These are phyloP conservation scores for Syrphus vitripennis DNA, from an alignment of 2,888 invertebrate species.

Conservation along the genomic window DNA sequence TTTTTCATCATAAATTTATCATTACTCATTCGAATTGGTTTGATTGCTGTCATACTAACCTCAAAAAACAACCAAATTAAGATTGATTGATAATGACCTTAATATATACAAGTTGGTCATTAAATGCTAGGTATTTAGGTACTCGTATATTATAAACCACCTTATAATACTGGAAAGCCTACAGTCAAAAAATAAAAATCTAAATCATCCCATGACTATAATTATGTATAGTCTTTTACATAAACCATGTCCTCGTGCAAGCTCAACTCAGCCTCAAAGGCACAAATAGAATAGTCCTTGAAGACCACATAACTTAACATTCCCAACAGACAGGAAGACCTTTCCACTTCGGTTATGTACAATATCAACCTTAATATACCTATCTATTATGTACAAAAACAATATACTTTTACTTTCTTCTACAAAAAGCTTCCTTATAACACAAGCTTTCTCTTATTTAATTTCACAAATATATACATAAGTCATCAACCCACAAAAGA, in stretches of 20 bases:
- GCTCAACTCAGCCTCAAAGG: background rate
- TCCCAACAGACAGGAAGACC: constrained; percentile 65
- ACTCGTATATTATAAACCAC: background rate
- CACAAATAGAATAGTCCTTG: constrained; percentile 46
- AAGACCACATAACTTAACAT: constrained; percentile 44
- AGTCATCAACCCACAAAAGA: constrained; percentile 1
- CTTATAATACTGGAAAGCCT: background rate
- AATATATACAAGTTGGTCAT: constrained; percentile 3
- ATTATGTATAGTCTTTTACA: background rate
- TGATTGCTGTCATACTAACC: constrained; percentile 19
- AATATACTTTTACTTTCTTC: constrained; percentile 38
- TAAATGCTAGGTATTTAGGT: background rate
- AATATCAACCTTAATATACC: background rate
- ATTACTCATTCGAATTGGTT: background rate
- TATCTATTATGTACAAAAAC: background rate
- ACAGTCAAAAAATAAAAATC: background rate
- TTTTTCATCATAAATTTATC: background rate
- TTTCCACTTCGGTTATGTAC: constrained; percentile 7
- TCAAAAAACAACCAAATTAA: constrained; percentile 3
- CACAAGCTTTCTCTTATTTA: constrained; percentile 30
- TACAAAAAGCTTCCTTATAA: constrained; percentile 33
- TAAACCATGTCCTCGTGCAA: background rate
- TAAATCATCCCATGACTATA: background rate
- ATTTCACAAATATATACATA: constrained; percentile 3
- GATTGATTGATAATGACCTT: constrained; percentile 18